Percentiles rank a stretch among this genome's conserved stretches.
phyloP scores from a whole-genome alignment of 2,888 invertebrate genomes.

The Drymonia ruficornis region DNA sequence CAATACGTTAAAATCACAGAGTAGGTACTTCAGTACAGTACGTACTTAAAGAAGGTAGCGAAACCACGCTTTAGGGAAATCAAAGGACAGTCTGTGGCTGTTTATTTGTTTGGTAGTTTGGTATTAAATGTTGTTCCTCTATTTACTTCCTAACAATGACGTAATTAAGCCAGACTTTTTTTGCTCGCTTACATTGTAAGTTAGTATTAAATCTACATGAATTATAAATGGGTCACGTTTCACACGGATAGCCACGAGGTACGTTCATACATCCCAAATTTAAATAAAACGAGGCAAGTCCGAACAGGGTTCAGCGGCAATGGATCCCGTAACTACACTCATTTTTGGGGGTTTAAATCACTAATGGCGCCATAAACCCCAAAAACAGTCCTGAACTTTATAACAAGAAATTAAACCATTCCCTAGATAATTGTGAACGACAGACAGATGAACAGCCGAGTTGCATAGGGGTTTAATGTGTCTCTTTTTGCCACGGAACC shows the following conservation, averaged over 20 bases:
- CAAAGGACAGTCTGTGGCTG: too few species aligned
- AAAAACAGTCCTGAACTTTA: constrained; percentile 17
- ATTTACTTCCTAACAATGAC: too few species aligned
- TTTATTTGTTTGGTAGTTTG: too few species aligned
- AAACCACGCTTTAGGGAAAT: too few species aligned
- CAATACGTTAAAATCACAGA: too few species aligned
- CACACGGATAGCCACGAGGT: constrained; percentile 32
- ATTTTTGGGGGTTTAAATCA: constrained; percentile 21
- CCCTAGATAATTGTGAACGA: constrained; percentile 29
- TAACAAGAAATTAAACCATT: constrained; percentile 22
- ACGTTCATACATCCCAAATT: constrained; percentile 43
- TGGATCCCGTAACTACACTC: constrained; percentile 16
- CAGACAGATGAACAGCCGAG: constrained; percentile 32
- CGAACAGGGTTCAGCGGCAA: constrained; percentile 19
- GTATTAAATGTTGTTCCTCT: too few species aligned
- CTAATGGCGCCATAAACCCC: constrained; percentile 25
- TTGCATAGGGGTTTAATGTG: constrained; percentile 35
- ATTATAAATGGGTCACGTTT: constrained; percentile 47
- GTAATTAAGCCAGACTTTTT: too few species aligned
- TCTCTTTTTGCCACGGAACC: constrained; percentile 36
- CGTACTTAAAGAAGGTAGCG: too few species aligned
- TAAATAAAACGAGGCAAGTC: constrained; percentile 42
- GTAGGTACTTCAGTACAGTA: too few species aligned
- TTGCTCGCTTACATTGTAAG: constrained; percentile 17
- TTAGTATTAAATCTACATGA: constrained; percentile 41